Conservation (phyloP, 2,888 invertebrate genomes). For the Masnerella sp. region DNA sequence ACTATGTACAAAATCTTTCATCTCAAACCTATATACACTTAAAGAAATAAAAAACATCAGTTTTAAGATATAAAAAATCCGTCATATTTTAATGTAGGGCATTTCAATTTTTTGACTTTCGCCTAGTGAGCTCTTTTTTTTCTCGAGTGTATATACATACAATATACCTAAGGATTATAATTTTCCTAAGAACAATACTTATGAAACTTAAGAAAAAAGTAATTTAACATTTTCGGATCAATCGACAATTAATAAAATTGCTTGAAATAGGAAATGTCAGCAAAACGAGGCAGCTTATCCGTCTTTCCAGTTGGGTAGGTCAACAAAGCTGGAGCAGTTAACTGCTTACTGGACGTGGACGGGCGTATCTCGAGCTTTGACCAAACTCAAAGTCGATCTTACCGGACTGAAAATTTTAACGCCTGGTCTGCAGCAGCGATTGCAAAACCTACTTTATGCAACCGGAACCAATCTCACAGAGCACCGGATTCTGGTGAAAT, state of each 20-base stretch:
- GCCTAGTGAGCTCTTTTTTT: too few species aligned
- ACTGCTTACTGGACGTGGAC: conserved; percentile 83
- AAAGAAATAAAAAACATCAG: too few species aligned
- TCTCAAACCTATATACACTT: too few species aligned
- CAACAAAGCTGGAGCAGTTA: conserved; percentile 84
- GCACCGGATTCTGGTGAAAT: conserved; percentile 79
- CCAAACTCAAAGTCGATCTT: conserved; percentile 79
- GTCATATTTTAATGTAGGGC: too few species aligned
- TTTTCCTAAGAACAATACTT: too few species aligned
- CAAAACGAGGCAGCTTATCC: conserved; percentile 85
- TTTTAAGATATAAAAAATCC: too few species aligned
- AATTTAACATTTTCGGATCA: neutral
- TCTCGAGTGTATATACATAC: too few species aligned
- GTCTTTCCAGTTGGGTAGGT: conserved; percentile 84
- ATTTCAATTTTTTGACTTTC: too few species aligned
- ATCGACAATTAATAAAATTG: too few species aligned
- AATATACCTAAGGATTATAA: too few species aligned
- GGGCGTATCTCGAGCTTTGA: conserved; percentile 73
- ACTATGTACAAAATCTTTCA: too few species aligned
- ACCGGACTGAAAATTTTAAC: conserved; percentile 81
- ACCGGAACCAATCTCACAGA: conserved; percentile 82
- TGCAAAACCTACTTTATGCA: conserved; percentile 81
- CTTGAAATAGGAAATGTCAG: conserved; percentile 83
- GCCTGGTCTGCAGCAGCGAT: conserved; percentile 80
- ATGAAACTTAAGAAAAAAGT: too few species aligned